Percentiles rank a stretch among this genome's conserved stretches.
Conservation (phyloP, 2,113 vertebrate genomes). For the Limnothrissa miodon region DNA sequence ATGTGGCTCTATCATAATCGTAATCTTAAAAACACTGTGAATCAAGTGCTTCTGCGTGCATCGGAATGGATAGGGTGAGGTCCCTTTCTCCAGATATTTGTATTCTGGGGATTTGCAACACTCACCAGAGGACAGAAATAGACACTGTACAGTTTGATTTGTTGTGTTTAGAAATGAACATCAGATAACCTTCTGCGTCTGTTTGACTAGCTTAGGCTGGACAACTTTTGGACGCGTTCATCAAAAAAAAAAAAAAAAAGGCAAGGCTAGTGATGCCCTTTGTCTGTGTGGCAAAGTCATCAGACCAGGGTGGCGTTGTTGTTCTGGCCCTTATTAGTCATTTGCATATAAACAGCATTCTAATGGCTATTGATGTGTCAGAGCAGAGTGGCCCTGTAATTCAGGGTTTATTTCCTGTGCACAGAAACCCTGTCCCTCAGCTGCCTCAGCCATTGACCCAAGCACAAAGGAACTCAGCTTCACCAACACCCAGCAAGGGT, state of each 20-base stretch:
- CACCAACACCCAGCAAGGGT: no score
- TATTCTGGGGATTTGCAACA: not conserved
- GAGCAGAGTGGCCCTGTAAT: conserved; percentile 37
- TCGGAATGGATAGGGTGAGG: not conserved
- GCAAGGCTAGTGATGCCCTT: conserved; percentile 16
- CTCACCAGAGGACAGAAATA: not conserved
- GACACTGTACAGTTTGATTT: not conserved
- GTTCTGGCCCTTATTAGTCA: conserved; percentile 34
- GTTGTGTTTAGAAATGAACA: not conserved
- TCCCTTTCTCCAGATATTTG: not conserved
- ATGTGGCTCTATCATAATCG: not conserved
- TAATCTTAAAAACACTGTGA: not conserved
- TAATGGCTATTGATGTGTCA: conserved; percentile 34
- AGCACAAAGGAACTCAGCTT: not conserved
- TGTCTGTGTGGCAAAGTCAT: conserved; percentile 27
- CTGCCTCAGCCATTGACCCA: not conserved
- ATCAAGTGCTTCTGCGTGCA: not conserved
- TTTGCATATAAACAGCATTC: conserved; percentile 47
- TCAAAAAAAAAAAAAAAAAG: not conserved
- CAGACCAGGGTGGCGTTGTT: not conserved
- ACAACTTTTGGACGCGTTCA: not conserved
- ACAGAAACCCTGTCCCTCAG: conserved; percentile 15
- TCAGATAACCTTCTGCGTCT: not conserved
- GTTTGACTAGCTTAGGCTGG: not conserved
- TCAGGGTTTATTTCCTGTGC: conserved; percentile 41